Evolutionary conservation across 2,797 vertebrate species (phyloP), one percentile per base, ranked within the genome.

Genomic region (Gallinago nigripennis): DNA sequence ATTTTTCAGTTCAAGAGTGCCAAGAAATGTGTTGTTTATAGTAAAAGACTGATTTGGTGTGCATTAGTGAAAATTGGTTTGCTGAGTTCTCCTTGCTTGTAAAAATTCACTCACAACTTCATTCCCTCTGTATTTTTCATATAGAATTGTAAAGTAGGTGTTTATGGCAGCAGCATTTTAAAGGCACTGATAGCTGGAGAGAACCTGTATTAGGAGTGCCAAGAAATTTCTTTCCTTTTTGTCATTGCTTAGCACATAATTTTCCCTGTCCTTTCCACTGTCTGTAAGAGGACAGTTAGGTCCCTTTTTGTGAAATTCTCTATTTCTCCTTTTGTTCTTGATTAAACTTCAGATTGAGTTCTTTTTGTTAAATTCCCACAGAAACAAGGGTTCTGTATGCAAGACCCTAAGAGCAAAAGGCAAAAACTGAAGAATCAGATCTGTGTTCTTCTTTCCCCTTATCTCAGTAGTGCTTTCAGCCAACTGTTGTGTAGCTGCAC

Each of bases 21-120:
- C 92, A 96, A 93, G 82, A 92, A 94, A 87, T 63, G 20, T 78
- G 66, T 39, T 93, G 89, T 72, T 91, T 94, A 73, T 95, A 83
- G 31, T 83, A 76, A 71, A 77, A 86, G 31, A 65, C 25, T 57
- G 51, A 61, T 68, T 70, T 61, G 48, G 18, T 90, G 54, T 64
- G 43, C n/a, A 25, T 57, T 69, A 76, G 69, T 72, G 70, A 79
- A 88, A 94, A 92, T n/a, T 64, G n/a, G 7, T 70, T 91, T 94
- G 11, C 56, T 61, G 57, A 78, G 9, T 92, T 96, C 27, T 72
- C 11, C 35, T 88, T 69, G 18, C 33, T 63, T 75, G 19, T 76
- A 69, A 83, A 91, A 90, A 61, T 43, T 78, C 35, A 45, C 31
- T 84, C 4, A 0, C 18, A 57, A 27, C 31, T 60, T 79, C 37